Evolutionary conservation across 2,888 invertebrate species (phyloP).

Genomic region (Lapara coniferarum): DNA sequence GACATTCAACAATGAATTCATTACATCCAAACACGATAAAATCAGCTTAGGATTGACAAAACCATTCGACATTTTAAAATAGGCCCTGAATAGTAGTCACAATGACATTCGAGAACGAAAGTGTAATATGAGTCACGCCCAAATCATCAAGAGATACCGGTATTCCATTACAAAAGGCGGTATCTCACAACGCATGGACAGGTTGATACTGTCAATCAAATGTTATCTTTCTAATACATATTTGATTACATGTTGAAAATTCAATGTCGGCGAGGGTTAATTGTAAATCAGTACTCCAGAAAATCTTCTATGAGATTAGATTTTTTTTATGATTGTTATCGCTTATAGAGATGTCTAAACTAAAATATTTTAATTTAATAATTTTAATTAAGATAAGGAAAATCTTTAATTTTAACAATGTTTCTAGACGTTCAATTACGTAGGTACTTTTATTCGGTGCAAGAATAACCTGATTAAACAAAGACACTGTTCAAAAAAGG

Average conservation of each 20-base stretch:
- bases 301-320: too few relatives aligned
- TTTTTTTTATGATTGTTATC: too few relatives aligned
- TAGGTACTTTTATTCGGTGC: too few relatives aligned
- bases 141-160: not conserved
- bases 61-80: not conserved
- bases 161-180: not conserved
- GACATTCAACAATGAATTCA: not conserved
- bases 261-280: not conserved
- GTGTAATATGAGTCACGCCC: slow-evolving; percentile 12
- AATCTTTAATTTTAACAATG: too few relatives aligned
- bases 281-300: too few relatives aligned
- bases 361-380: too few relatives aligned
- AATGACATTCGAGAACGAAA: slow-evolving; percentile 14
- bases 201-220: slow-evolving; percentile 17
- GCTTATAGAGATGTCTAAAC: too few relatives aligned
- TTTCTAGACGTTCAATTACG: too few relatives aligned
- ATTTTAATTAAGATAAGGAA: too few relatives aligned
- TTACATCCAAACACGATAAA: not conserved
- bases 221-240: slow-evolving; percentile 8
- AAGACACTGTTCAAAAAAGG: too few relatives aligned
- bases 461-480: too few relatives aligned
- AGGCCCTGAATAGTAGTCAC: not conserved
- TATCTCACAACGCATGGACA: not conserved
- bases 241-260: not conserved
- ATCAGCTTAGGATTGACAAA: not conserved